phyloP scores from a whole-genome alignment of 2,888 invertebrate genomes.

The Pachydiplax longipennis region DNA sequence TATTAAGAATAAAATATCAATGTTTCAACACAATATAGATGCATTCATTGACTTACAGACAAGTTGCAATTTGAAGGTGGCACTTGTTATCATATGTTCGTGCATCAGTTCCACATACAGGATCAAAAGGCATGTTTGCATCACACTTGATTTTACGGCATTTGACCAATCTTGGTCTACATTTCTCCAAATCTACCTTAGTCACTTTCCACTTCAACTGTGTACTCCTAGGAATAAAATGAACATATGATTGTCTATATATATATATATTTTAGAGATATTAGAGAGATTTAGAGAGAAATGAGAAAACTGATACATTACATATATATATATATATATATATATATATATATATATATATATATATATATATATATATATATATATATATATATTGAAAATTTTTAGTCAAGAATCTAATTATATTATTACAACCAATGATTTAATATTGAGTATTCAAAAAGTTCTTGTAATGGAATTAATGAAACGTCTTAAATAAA shows the following conservation, averaged over 20 bases:
- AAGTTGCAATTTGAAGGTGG: slow-evolving; percentile 81
- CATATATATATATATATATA: too few species aligned
- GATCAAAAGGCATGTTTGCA: slow-evolving; percentile 58
- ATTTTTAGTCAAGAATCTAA: too few species aligned
- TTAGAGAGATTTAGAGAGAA: too few species aligned
- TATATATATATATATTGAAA: too few species aligned
- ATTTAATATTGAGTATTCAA: too few species aligned
- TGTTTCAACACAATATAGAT: not conserved
- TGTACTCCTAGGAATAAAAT: slow-evolving; percentile 52
- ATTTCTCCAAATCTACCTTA: slow-evolving; percentile 82
- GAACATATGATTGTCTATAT: not conserved
- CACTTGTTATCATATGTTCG: slow-evolving; percentile 85
- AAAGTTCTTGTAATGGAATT: too few species aligned
- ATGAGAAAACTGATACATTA: not conserved
- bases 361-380: too few species aligned
- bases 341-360: too few species aligned
- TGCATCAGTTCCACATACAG: slow-evolving; percentile 90
- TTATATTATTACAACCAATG: too few species aligned
- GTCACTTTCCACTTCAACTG: slow-evolving; percentile 68
- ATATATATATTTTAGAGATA: too few species aligned
- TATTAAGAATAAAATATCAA: not conserved
- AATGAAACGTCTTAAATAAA: too few species aligned
- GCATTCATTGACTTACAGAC: slow-evolving; percentile 71
- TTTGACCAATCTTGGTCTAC: slow-evolving; percentile 74
- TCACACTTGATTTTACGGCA: slow-evolving; percentile 72